These are phyloP conservation scores for Endotricha flammealis DNA, from an alignment of 2,888 invertebrate species.

Conservation along the genomic window DNA sequence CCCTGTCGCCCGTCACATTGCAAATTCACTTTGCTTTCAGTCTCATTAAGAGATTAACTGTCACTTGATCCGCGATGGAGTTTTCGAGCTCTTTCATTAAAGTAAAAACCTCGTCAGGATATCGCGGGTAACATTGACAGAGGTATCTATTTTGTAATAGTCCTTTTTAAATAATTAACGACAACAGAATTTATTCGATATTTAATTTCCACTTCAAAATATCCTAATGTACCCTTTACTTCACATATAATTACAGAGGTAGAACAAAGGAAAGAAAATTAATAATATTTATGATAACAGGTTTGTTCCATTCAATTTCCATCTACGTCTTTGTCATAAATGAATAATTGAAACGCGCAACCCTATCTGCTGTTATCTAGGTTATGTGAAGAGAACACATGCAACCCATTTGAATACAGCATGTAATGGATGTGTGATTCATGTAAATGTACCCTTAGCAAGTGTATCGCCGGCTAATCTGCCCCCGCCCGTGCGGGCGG, in stretches of 20 bases:
- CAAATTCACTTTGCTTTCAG: slow-evolving; percentile 62
- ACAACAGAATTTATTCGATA: too few relatives aligned
- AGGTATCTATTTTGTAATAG: too few relatives aligned
- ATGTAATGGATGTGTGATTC: slow-evolving; percentile 70
- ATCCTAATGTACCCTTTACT: too few relatives aligned
- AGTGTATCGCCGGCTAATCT: slow-evolving; percentile 68
- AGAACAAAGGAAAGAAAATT: slow-evolving; percentile 6
- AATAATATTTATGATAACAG: slow-evolving; percentile 1
- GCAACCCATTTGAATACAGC: slow-evolving; percentile 58
- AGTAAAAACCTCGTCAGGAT: slow-evolving; percentile 9
- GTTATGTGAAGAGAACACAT: slow-evolving; percentile 69
- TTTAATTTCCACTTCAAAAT: too few relatives aligned
- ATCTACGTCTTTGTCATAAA: slow-evolving; percentile 13
- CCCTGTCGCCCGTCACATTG: slow-evolving; percentile 33
- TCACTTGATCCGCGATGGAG: slow-evolving; percentile 35
- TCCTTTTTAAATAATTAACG: too few relatives aligned
- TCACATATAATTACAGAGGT: slow-evolving; percentile 12
- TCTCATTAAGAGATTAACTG: slow-evolving; percentile 59
- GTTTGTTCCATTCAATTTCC: slow-evolving; percentile 20
- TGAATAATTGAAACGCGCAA: slow-evolving; percentile 49
- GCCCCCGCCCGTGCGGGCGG: slow-evolving; percentile 35
- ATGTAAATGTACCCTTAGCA: slow-evolving; percentile 73
- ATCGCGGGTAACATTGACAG: slow-evolving; percentile 4
- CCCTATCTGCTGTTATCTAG: slow-evolving; percentile 58
- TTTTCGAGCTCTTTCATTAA: slow-evolving; percentile 42